Percentiles rank a stretch among this genome's conserved stretches.
phyloP scores from a whole-genome alignment of 2,797 vertebrate genomes.

The Mastacembelus armatus region DNA sequence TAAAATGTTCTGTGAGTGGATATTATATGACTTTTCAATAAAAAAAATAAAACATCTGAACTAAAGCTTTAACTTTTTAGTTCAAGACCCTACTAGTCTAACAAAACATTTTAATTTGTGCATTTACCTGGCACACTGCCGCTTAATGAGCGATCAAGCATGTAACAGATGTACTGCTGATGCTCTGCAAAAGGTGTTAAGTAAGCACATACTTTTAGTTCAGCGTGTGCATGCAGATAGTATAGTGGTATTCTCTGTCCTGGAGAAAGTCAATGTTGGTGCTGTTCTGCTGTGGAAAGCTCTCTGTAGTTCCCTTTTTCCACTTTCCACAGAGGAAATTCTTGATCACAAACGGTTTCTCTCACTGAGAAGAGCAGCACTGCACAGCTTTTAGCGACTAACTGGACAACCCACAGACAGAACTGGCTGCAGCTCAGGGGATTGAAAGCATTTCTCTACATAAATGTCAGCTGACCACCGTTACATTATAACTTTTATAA shows the following conservation, averaged over 20 bases:
- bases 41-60: neutral
- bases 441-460: neutral
- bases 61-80: no score
- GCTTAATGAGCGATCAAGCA: neutral
- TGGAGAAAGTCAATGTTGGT: constrained; percentile 36
- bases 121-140: neutral
- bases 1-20: neutral
- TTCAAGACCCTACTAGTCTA: neutral
- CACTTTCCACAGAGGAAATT: constrained; percentile 69
- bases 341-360: constrained; percentile 62
- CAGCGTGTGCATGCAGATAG: constrained; percentile 4
- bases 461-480: neutral
- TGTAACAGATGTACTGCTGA: neutral
- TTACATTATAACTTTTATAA: no score
- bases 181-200: constrained; percentile 5
- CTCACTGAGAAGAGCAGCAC: constrained; percentile 40
- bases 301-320: constrained; percentile 39
- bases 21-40: neutral
- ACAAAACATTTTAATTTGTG: neutral
- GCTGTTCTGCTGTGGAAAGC: constrained; percentile 43
- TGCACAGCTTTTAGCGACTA: neutral
- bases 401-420: neutral
- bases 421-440: neutral
- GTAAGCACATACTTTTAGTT: neutral
- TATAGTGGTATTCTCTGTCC: constrained; percentile 21